A percentile compares a stretch with the other conserved stretches of the same genome.
These are phyloP conservation scores for Chauna torquata DNA, from an alignment of 2,113 vertebrate genomes.

Conservation along the genomic window DNA sequence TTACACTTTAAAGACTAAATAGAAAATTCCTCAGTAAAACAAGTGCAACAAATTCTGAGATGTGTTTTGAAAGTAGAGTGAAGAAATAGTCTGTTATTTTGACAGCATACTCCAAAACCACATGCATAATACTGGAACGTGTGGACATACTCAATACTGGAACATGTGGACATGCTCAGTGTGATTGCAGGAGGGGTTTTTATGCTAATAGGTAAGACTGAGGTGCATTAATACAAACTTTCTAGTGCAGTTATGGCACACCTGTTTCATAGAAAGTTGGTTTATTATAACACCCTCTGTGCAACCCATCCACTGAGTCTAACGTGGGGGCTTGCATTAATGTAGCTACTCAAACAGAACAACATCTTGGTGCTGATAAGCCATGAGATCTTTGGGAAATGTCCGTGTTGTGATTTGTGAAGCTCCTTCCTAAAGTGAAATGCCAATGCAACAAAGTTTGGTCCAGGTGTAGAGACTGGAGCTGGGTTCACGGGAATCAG, in stretches of 20 bases:
- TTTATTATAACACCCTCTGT: background rate
- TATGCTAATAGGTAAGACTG: background rate
- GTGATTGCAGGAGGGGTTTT: background rate
- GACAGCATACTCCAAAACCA: background rate
- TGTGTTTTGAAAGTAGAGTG: background rate
- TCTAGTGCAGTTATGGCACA: background rate
- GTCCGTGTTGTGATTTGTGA: background rate
- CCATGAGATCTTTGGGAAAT: background rate
- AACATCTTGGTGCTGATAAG: accelerated
- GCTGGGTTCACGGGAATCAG: background rate
- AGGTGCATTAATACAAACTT: background rate
- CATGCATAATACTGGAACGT: accelerated
- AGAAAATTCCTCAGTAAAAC: background rate
- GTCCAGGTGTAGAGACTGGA: background rate
- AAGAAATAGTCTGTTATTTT: background rate
- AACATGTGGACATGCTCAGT: background rate
- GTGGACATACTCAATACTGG: background rate
- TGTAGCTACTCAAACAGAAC: background rate
- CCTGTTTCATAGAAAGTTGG: background rate
- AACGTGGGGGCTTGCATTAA: accelerated
- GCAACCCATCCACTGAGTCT: background rate
- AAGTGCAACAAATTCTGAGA: background rate
- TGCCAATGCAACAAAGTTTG: background rate
- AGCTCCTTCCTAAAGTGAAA: background rate
- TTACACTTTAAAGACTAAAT: background rate